These are phyloP conservation scores for Anastatus disparis DNA, from an alignment of 1,140 invertebrate species.

Conservation along the genomic window DNA sequence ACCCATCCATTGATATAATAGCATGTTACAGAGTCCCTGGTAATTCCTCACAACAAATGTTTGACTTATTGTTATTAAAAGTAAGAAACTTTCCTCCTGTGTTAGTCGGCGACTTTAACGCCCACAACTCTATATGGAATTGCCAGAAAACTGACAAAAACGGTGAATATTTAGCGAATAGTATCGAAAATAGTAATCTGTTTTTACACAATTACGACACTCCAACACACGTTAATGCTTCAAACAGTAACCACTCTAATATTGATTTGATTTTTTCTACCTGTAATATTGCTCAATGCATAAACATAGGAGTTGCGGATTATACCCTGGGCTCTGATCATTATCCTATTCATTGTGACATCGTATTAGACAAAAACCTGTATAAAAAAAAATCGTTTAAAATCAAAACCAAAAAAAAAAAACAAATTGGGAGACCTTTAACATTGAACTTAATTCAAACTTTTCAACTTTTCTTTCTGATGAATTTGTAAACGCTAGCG, in stretches of 20 bases:
- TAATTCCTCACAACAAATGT: not conserved
- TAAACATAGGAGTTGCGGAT: conserved; percentile 47
- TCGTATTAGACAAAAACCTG: conserved; percentile 40
- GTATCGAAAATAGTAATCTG: not conserved
- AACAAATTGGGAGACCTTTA: not conserved
- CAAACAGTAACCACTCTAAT: not conserved
- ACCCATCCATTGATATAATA: no score
- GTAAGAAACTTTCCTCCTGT: not conserved
- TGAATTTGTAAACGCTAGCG: not conserved
- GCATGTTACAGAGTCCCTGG: no score
- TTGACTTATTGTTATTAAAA: not conserved
- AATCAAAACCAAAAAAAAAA: not conserved
- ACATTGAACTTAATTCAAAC: not conserved
- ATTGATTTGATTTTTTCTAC: conserved; percentile 40
- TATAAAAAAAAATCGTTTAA: conserved; percentile 21
- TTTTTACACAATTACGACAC: not conserved
- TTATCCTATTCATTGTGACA: conserved; percentile 46
- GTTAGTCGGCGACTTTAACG: not conserved
- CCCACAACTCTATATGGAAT: not conserved
- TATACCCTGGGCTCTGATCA: conserved; percentile 52
- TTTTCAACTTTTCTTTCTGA: not conserved
- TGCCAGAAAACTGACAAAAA: not conserved
- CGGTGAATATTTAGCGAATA: not conserved
- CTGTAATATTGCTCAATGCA: conserved; percentile 40
- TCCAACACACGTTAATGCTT: not conserved